Conservation (phyloP, 2,797 vertebrate genomes). For the Pogoniulus pusillus region DNA sequence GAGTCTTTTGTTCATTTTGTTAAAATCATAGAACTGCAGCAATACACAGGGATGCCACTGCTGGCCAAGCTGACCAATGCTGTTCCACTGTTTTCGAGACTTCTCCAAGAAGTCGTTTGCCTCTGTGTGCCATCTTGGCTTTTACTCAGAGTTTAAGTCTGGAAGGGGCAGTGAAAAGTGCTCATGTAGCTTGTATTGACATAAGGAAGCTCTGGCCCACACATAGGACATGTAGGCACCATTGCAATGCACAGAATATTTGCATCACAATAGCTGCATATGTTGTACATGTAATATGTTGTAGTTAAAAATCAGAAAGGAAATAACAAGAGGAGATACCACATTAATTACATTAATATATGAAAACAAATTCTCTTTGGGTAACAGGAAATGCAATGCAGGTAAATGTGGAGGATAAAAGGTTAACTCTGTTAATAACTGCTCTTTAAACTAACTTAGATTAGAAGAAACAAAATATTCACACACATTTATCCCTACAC, state of each 20-base stretch:
- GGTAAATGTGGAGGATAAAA: background rate
- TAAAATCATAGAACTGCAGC: background rate
- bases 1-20: background rate
- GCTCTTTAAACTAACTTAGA: background rate
- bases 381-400: background rate
- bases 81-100: background rate
- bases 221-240: accelerated
- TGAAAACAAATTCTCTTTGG: background rate
- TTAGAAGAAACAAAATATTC: background rate
- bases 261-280: background rate
- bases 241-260: background rate
- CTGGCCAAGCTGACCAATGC: background rate
- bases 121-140: background rate
- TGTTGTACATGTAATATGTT: background rate
- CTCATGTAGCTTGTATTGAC: background rate
- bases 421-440: background rate
- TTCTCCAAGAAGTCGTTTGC: background rate
- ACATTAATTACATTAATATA: background rate
- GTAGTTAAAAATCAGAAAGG: background rate
- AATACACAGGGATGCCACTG: background rate
- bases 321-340: background rate
- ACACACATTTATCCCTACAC: background rate
- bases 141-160: background rate
- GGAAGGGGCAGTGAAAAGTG: background rate
- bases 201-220: background rate